phyloP scores from a whole-genome alignment of 2,797 vertebrate species.

The Lutjanus argentimaculatus region DNA sequence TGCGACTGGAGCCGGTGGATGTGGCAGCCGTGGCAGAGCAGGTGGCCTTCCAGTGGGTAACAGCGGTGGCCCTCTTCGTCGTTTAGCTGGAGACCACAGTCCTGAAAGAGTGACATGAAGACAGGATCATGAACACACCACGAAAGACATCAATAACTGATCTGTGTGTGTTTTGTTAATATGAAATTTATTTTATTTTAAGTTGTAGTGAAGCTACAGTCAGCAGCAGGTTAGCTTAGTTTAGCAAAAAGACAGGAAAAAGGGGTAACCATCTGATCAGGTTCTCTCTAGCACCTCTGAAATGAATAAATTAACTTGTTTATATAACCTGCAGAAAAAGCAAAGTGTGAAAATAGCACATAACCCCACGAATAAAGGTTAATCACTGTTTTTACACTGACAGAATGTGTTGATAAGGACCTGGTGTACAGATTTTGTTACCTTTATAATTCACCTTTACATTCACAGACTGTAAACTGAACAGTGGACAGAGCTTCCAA shows the following conservation, averaged over 20 bases:
- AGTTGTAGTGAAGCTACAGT: not conserved
- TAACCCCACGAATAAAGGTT: too few species aligned
- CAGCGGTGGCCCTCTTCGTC: constrained; percentile 97
- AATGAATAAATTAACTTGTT: not conserved
- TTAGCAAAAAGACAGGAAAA: not conserved
- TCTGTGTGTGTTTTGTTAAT: not conserved
- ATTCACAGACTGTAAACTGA: too few species aligned
- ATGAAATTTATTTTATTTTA: constrained; percentile 1
- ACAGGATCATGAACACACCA: constrained; percentile 16
- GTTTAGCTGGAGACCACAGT: constrained; percentile 96
- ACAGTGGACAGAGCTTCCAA: too few species aligned
- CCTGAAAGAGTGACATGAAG: constrained; percentile 78
- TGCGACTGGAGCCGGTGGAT: constrained; percentile 91
- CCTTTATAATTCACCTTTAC: too few species aligned
- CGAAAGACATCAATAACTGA: not conserved
- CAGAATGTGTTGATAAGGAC: too few species aligned
- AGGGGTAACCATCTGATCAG: not conserved
- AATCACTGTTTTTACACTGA: too few species aligned
- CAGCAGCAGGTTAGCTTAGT: not conserved
- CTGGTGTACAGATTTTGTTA: too few species aligned
- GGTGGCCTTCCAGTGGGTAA: constrained; percentile 95
- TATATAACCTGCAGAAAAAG: not conserved
- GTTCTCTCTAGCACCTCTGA: not conserved
- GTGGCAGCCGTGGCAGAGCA: constrained; percentile 97
- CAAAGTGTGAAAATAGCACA: too few species aligned